A percentile compares a stretch with the other conserved stretches of the same genome.
Conservation (phyloP, 1,140 invertebrate species). For the Globodera rostochiensis region DNA sequence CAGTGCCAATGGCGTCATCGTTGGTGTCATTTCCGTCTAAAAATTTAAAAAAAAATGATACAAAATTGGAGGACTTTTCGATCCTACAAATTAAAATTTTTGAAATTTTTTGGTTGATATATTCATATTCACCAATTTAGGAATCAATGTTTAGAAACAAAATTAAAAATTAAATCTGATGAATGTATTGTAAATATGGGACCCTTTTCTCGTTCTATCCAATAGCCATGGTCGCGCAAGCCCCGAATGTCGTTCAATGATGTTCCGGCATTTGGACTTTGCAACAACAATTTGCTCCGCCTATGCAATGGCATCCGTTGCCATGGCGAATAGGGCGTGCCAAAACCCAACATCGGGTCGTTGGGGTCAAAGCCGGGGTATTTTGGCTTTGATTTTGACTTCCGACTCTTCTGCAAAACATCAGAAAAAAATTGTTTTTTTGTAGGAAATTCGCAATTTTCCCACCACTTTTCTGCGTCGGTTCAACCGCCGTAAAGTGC, state of each 20-base stretch:
- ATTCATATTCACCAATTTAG: too few species aligned
- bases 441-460: not conserved
- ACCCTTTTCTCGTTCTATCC: not conserved
- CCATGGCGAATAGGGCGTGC: slow-evolving; percentile 26
- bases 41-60: not conserved
- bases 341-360: slow-evolving; percentile 30
- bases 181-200: not conserved
- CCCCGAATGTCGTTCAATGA: slow-evolving; percentile 1
- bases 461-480: slow-evolving; percentile 1
- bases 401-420: slow-evolving; percentile 4
- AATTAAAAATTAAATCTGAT: not conserved
- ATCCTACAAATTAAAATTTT: too few species aligned
- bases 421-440: not conserved
- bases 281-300: not conserved
- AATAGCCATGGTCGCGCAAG: slow-evolving; percentile 3
- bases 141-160: too few species aligned
- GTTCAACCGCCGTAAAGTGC: slow-evolving; percentile 1
- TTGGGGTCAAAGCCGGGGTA: slow-evolving; percentile 19
- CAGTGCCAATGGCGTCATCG: not conserved
- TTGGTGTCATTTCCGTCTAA: not conserved
- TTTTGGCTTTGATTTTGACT: slow-evolving; percentile 2
- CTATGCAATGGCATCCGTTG: not conserved
- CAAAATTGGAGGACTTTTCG: too few species aligned
- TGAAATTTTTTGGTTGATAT: too few species aligned
- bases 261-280: not conserved